These are phyloP conservation scores for Tokudaia muenninki DNA, from an alignment of 2,797 vertebrate genomes.

Conservation along the genomic window DNA sequence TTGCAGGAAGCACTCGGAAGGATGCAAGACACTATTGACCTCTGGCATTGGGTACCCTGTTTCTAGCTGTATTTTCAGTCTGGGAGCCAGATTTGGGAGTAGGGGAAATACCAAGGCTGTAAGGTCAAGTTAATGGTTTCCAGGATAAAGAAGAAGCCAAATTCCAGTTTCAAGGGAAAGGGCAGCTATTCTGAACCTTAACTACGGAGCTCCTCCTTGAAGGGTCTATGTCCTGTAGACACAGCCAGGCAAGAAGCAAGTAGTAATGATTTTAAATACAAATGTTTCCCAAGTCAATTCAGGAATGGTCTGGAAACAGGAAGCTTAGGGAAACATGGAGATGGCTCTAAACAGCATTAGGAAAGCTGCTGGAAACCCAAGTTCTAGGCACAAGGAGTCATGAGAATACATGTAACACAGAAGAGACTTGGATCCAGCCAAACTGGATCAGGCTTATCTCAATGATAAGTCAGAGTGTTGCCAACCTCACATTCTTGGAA, in stretches of 20 bases:
- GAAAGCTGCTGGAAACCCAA: neutral
- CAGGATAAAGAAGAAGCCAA: neutral
- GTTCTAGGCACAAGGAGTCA: neutral
- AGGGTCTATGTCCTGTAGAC: neutral
- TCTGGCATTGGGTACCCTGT: neutral
- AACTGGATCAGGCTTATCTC: neutral
- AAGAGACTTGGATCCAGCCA: neutral
- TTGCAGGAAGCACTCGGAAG: neutral
- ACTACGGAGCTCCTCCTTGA: neutral
- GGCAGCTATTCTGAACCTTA: neutral
- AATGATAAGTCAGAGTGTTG: neutral
- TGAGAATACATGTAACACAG: neutral
- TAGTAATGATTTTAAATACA: constrained; percentile 14
- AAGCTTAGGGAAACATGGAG: neutral
- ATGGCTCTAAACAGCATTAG: neutral
- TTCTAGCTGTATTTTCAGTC: neutral
- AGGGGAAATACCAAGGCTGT: neutral
- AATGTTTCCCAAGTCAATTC: constrained; percentile 23
- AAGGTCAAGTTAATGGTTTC: neutral
- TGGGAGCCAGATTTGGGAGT: neutral
- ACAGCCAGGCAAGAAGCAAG: neutral
- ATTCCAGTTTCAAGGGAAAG: neutral
- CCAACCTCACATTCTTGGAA: neutral
- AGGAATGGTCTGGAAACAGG: neutral
- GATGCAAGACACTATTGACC: neutral